phyloP scores from a whole-genome alignment of 1,140 invertebrate genomes.

The fruit fly (Drosophila melanogaster) region DNA sequence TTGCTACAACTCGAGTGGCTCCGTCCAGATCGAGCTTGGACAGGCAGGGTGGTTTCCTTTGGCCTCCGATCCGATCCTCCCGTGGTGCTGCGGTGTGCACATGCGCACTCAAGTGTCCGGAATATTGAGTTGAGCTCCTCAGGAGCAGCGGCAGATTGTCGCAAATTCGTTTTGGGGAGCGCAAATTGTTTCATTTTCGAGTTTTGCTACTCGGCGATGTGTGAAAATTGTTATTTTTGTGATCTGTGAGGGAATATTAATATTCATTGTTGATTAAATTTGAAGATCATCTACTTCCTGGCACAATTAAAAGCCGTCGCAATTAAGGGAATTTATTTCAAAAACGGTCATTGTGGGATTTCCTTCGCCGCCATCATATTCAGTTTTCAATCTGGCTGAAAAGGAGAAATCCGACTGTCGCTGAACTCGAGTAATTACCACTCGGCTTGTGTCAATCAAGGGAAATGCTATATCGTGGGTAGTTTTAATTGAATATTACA shows the following conservation, averaged over 20 bases:
- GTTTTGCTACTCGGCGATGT: conserved; percentile 59
- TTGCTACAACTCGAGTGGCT: conserved; percentile 74
- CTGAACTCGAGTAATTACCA: conserved; percentile 68
- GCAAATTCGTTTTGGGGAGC: conserved; percentile 37
- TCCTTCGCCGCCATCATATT: conserved; percentile 64
- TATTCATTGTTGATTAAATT: conserved; percentile 26
- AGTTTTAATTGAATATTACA: conserved; percentile 82
- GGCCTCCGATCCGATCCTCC: conserved; percentile 31
- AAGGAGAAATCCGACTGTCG: conserved; percentile 43
- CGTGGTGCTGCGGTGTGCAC: conserved; percentile 71
- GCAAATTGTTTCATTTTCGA: conserved; percentile 46
- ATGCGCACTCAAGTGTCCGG: conserved; percentile 73
- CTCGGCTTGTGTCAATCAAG: conserved; percentile 71
- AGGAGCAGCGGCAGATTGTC: conserved; percentile 59
- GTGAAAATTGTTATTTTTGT: conserved; percentile 54
- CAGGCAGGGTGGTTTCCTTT: conserved; percentile 10
- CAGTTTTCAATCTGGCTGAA: conserved; percentile 20
- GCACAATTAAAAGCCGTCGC: conserved; percentile 43
- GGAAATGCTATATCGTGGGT: conserved; percentile 54
- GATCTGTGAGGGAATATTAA: conserved; percentile 20
- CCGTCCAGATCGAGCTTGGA: conserved; percentile 16
- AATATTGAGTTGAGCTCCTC: conserved; percentile 54
- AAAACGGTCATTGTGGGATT: conserved; percentile 67
- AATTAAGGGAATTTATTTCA: conserved; percentile 70
- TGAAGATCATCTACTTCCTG: conserved; percentile 35